Evolutionary conservation across 2,797 vertebrate species (phyloP), one percentile per base, ranked within the genome.

Genomic region (Aratinga solstitialis): DNA sequence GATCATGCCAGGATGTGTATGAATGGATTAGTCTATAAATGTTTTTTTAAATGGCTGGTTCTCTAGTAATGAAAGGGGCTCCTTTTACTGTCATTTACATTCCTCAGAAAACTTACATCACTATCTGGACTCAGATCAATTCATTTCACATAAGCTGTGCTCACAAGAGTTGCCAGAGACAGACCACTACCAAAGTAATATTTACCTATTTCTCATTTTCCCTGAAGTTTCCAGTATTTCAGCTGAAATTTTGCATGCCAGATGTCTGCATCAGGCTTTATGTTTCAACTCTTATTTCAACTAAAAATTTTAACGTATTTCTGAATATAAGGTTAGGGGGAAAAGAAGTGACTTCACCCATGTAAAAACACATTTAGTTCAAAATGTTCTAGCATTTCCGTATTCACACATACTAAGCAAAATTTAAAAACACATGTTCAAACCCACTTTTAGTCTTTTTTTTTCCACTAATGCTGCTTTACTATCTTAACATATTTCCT

Each of bases 221-320:
- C 34, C 86, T 82, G 38, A 89, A 73, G 67, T 82, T 82, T 88
- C 38, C 73, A 0, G 0, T 65, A 72, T 84, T 90, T 93, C 83
- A 84, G 43, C 13, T 89, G 78, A 90, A 89, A 87, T 30, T 89
- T 87, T n/a, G n/a, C 12, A 82, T 18, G 59, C 53, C 71, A 92
- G 51, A 51, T 51, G 30, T 72, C 61, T 84, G 48, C 78, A 84
- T 67, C 45, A 38, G 93, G 50, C 79, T 94, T 88, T 84, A 45
- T 79, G 51, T 83, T 94, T 86, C 21, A 22, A 53, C 50, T 80
- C 38, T 67, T 77, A 90, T 40, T 92, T 84, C 42, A 87, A 79
- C 9, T 90, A 84, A 92, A 94, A 48, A 11, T 34, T 45, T 93
- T 58, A 59, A 90, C 45, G 17, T 89, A 63, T 53, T 96, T 91